Evolutionary conservation across 2,797 vertebrate species (phyloP).

Genomic region (Etheostoma perlongum): DNA sequence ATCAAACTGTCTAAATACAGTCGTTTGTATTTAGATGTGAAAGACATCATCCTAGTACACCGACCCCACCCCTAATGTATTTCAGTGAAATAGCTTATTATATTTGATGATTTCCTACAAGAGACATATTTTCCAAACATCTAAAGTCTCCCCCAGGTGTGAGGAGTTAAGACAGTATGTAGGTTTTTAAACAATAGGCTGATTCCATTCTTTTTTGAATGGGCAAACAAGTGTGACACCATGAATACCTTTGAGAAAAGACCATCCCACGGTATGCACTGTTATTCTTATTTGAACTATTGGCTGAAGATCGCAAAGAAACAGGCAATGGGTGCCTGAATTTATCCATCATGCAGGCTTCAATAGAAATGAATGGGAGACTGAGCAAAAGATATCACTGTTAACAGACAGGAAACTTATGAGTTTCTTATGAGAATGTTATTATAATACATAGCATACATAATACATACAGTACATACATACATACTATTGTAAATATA

Average conservation of each 20-base stretch:
- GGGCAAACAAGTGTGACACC: too few species aligned
- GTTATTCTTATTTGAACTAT: too few species aligned
- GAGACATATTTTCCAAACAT: constrained; percentile 45
- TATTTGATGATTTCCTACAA: constrained; percentile 28
- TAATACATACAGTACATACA: too few species aligned
- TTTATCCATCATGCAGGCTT: too few species aligned
- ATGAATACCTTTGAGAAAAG: too few species aligned
- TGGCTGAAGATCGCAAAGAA: too few species aligned
- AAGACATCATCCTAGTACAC: constrained; percentile 48
- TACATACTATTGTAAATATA: neutral
- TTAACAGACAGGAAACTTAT: constrained; percentile 6
- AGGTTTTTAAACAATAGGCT: neutral
- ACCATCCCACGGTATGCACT: too few species aligned
- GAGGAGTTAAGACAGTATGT: neutral
- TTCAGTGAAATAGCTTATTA: constrained; percentile 22
- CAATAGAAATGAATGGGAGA: too few species aligned
- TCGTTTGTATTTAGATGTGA: constrained; percentile 58
- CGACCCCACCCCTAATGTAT: constrained; percentile 19
- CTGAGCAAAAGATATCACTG: neutral
- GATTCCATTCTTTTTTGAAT: too few species aligned
- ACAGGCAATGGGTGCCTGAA: too few species aligned
- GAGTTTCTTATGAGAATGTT: neutral
- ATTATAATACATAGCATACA: neutral
- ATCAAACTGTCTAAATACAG: constrained; percentile 61
- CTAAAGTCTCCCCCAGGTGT: neutral